Percentiles rank a stretch among this genome's conserved stretches.
Evolutionary conservation across 2,797 vertebrate species (phyloP).

Genomic region (Neostethus bicornis): DNA sequence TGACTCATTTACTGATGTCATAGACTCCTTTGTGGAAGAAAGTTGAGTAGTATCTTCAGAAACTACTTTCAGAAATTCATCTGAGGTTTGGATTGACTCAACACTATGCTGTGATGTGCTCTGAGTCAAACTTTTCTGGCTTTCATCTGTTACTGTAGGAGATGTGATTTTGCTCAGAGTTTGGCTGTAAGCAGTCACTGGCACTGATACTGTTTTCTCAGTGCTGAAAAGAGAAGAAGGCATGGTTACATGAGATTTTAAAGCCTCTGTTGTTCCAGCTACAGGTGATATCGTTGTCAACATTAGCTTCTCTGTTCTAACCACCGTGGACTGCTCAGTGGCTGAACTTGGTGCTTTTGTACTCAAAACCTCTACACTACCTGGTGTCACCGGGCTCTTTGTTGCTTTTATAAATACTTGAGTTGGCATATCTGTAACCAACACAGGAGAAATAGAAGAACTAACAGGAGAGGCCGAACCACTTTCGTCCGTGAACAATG

Average conservation of each 20-base stretch:
- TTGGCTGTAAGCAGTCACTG: conserved; percentile 16
- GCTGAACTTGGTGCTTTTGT: background rate
- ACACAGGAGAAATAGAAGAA: background rate
- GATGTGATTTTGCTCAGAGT: conserved; percentile 22
- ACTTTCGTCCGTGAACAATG: background rate
- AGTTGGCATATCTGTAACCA: background rate
- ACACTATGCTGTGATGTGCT: conserved; percentile 29
- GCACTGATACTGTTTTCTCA: conserved; percentile 10
- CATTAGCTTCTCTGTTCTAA: conserved; percentile 23
- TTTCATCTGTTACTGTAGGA: conserved; percentile 39
- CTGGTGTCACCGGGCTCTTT: background rate
- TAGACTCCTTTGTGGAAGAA: conserved; percentile 4
- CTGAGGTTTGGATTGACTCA: conserved; percentile 25
- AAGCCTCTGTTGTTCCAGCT: background rate
- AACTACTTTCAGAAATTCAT: background rate
- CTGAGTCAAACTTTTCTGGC: conserved; percentile 31
- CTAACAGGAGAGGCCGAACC: background rate
- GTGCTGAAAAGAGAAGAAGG: conserved; percentile 26
- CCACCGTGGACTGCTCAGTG: conserved; percentile 7
- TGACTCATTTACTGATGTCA: conserved; percentile 19
- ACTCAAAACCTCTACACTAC: background rate
- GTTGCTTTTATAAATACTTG: background rate
- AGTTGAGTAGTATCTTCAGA: background rate
- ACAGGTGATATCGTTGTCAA: background rate
- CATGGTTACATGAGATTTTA: conserved; percentile 5